Conservation (phyloP, 37 sponge, comb jelly and placozoan genomes). For the Amphimedon queenslandica region DNA sequence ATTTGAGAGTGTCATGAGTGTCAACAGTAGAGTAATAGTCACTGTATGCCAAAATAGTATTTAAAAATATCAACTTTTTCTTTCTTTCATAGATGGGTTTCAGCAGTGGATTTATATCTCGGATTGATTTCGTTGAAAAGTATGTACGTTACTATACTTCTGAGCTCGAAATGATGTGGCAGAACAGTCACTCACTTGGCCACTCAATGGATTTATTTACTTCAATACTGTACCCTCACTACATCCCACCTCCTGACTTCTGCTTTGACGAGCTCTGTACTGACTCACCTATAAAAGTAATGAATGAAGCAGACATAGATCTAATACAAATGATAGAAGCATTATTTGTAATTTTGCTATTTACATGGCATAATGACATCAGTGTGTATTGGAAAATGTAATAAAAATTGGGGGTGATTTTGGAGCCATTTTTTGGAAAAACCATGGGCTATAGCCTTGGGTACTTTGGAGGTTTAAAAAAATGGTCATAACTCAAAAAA, state of each 20-base stretch:
- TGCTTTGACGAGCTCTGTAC: constrained; percentile 77
- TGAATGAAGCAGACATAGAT: no score
- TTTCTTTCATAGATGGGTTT: constrained; percentile 62
- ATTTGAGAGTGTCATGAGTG: no score
- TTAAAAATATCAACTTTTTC: not conserved
- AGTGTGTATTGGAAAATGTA: no score
- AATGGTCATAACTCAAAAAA: no score
- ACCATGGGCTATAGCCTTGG: no score
- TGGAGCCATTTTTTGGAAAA: no score
- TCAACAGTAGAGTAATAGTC: no score
- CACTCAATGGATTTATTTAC: constrained; percentile 75
- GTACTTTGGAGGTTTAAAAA: no score
- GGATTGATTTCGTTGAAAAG: constrained; percentile 87
- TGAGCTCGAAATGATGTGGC: constrained; percentile 82
- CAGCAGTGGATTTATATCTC: constrained; percentile 85
- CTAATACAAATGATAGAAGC: no score
- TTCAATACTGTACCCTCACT: constrained; percentile 61
- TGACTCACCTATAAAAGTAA: constrained; percentile 66
- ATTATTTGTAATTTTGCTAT: no score
- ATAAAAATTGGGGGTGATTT: no score
- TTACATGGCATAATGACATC: no score
- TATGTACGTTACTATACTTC: constrained; percentile 26
- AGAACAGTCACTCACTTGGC: constrained; percentile 59
- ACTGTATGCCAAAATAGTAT: not conserved
- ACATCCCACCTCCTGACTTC: constrained; percentile 82